Evolutionary conservation across 1,140 invertebrate genomes (phyloP).

Genomic region (Achatina immaculata): DNA sequence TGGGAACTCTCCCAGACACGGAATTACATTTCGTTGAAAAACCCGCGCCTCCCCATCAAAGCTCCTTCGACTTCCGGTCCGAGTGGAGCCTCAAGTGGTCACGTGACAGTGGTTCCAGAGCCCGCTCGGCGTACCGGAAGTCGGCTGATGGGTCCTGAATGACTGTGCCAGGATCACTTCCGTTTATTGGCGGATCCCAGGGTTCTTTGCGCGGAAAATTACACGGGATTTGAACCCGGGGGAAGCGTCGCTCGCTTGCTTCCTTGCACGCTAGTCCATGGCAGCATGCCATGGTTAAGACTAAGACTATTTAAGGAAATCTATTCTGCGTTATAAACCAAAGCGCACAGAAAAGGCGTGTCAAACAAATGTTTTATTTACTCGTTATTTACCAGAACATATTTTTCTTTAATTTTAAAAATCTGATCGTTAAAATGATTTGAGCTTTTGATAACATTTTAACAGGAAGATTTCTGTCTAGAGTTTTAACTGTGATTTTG

Average conservation of each 20-base stretch:
- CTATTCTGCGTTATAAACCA: too few species aligned
- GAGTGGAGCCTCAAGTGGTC: constrained; percentile 27
- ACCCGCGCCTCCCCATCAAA: constrained; percentile 31
- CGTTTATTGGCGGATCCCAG: constrained; percentile 15
- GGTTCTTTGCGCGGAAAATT: constrained; percentile 34
- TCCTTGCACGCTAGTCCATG: not conserved
- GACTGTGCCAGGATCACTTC: constrained; percentile 31
- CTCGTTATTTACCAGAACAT: too few species aligned
- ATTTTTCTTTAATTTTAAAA: too few species aligned
- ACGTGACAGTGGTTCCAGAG: constrained; percentile 33
- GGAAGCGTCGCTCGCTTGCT: constrained; percentile 8
- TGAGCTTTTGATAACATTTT: too few species aligned
- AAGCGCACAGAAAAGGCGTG: too few species aligned
- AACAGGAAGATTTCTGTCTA: too few species aligned
- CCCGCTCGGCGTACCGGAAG: constrained; percentile 15
- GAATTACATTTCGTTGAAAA: constrained; percentile 34
- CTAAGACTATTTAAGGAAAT: too few species aligned
- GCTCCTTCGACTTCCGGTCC: constrained; percentile 26
- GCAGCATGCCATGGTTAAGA: too few species aligned
- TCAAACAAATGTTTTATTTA: too few species aligned
- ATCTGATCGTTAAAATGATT: too few species aligned
- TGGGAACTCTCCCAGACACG: constrained; percentile 19
- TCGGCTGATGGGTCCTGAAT: constrained; percentile 31
- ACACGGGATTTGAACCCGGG: constrained; percentile 36
- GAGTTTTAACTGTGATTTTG: too few species aligned